A percentile compares a stretch with the other conserved stretches of the same genome.
Evolutionary conservation across 2,888 invertebrate genomes (phyloP).

Genomic region (Dynastes hyllus): DNA sequence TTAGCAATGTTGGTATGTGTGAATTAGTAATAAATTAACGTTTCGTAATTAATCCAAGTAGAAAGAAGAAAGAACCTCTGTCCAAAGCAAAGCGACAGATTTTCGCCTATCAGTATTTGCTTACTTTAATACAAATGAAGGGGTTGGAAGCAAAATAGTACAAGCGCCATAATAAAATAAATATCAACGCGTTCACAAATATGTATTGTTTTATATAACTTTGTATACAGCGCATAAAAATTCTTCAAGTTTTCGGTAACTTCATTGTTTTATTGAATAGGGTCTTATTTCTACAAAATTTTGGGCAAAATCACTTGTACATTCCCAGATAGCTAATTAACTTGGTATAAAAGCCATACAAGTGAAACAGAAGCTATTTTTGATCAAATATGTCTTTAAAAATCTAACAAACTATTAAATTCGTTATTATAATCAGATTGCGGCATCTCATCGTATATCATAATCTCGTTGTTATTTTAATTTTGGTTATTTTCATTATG

Average conservation of each 20-base stretch:
- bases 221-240: too few relatives aligned
- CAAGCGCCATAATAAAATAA: too few relatives aligned
- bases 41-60: too few relatives aligned
- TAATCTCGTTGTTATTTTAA: background rate
- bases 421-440: background rate
- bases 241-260: background rate
- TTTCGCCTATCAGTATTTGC: too few relatives aligned
- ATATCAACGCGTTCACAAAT: too few relatives aligned
- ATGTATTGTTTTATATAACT: too few relatives aligned
- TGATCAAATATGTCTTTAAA: background rate
- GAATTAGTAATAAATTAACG: too few relatives aligned
- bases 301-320: background rate
- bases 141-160: too few relatives aligned
- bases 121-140: too few relatives aligned
- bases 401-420: background rate
- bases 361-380: background rate
- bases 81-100: too few relatives aligned
- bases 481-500: background rate
- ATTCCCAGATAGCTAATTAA: background rate
- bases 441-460: background rate
- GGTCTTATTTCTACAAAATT: background rate
- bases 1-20: too few relatives aligned
- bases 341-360: background rate
- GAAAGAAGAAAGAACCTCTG: too few relatives aligned
- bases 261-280: background rate